These are phyloP conservation scores for Malurus splendens DNA, from an alignment of 2,797 vertebrate species.

Conservation along the genomic window DNA sequence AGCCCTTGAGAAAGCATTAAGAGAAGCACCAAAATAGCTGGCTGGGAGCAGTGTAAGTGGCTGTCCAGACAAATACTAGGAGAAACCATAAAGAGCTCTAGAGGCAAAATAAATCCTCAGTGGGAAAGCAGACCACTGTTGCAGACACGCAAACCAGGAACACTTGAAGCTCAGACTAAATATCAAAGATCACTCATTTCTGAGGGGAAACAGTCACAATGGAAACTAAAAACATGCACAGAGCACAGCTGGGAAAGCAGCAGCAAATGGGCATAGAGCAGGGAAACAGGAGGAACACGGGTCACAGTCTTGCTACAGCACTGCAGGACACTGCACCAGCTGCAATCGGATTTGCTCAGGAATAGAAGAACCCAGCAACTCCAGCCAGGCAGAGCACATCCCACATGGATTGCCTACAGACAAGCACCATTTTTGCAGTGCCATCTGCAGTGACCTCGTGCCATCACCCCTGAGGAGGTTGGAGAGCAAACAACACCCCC, in stretches of 20 bases:
- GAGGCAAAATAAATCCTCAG: background rate
- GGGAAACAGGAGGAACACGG: background rate
- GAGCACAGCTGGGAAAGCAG: background rate
- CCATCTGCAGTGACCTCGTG: background rate
- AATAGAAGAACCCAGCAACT: background rate
- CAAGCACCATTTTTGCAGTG: background rate
- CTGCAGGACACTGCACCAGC: background rate
- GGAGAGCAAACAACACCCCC: background rate
- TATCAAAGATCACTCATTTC: background rate
- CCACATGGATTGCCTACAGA: background rate
- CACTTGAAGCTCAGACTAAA: background rate
- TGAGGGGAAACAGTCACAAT: background rate
- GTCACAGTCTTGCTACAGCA: accelerated
- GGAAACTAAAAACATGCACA: background rate
- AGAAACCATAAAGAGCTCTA: background rate
- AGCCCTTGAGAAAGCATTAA: background rate
- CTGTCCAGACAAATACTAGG: background rate
- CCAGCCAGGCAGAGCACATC: background rate
- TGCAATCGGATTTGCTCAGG: background rate
- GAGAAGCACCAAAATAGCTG: background rate
- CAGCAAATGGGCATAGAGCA: background rate
- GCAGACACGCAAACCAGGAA: background rate
- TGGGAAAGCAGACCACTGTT: background rate
- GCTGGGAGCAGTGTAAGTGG: background rate
- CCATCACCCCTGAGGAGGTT: background rate